These are phyloP conservation scores for Aptenodytes forsteri DNA, from an alignment of 2,113 vertebrate species.

Conservation along the genomic window DNA sequence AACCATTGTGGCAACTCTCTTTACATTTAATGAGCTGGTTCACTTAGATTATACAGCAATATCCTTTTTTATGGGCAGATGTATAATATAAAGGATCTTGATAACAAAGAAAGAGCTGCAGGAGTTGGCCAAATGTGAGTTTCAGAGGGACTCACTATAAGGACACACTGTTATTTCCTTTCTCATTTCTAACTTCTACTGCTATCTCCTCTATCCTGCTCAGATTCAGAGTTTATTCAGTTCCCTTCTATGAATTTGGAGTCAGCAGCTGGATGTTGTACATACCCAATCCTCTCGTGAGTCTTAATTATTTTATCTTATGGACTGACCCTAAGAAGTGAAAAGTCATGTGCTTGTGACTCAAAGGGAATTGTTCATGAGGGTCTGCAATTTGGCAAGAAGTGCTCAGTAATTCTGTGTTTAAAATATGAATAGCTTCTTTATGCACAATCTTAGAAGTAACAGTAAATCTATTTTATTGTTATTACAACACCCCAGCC, in stretches of 20 bases:
- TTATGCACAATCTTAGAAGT: slow-evolving; percentile 60
- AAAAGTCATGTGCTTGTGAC: not conserved
- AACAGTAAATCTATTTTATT: slow-evolving; percentile 72
- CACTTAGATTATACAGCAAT: not conserved
- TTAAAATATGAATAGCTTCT: slow-evolving; percentile 72
- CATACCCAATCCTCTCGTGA: not conserved
- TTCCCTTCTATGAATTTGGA: not conserved
- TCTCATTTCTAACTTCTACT: not conserved
- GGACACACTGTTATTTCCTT: not conserved
- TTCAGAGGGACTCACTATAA: not conserved
- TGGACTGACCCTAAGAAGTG: not conserved
- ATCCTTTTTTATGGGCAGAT: not conserved
- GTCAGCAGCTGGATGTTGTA: not conserved
- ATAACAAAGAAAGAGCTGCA: not conserved
- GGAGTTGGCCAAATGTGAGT: not conserved
- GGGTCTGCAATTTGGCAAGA: slow-evolving; percentile 36
- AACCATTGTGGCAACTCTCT: not conserved
- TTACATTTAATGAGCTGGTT: slow-evolving; percentile 1
- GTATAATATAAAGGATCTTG: not conserved
- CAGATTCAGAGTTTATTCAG: not conserved
- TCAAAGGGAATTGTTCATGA: slow-evolving; percentile 32
- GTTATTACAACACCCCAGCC: slow-evolving; percentile 31
- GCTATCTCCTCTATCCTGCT: not conserved
- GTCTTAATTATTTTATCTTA: slow-evolving; percentile 3
- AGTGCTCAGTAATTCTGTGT: slow-evolving; percentile 28